Percentiles rank a stretch among this genome's conserved stretches.
Conservation (phyloP, 2,113 vertebrate species). For the Recurvirostra avosetta region DNA sequence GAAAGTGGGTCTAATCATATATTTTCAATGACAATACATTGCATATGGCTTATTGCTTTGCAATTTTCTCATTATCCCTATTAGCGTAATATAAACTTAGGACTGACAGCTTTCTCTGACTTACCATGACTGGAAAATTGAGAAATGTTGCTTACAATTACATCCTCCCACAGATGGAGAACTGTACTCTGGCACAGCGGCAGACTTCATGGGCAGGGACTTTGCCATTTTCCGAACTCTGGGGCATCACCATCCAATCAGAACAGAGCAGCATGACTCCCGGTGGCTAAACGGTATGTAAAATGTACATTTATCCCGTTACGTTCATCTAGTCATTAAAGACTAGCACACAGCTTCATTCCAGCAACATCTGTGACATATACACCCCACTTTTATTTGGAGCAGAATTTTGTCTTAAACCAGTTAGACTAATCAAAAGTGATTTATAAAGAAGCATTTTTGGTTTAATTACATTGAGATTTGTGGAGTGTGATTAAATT, state of each 20-base stretch:
- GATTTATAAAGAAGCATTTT: constrained; percentile 26
- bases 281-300: constrained; percentile 95
- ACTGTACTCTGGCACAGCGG: constrained; percentile 94
- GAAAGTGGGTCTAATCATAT: neutral
- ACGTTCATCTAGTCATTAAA: neutral
- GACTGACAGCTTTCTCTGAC: constrained; percentile 21
- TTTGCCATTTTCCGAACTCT: constrained; percentile 98
- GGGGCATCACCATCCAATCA: constrained; percentile 94
- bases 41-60: neutral
- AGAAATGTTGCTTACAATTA: constrained; percentile 21
- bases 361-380: constrained; percentile 11
- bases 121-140: constrained; percentile 35
- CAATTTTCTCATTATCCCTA: neutral
- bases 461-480: constrained; percentile 25
- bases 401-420: constrained; percentile 18
- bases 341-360: neutral
- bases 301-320: neutral
- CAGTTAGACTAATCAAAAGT: neutral
- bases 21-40: neutral
- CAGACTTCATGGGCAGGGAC: constrained; percentile 98
- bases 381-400: neutral
- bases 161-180: constrained; percentile 84
- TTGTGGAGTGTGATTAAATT: constrained; percentile 37
- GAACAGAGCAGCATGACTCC: constrained; percentile 97
- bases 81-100: neutral